These are phyloP conservation scores for Chrysogorgia sp. DNA, from an alignment of 92 coral and sea anemone species.

Conservation along the genomic window DNA sequence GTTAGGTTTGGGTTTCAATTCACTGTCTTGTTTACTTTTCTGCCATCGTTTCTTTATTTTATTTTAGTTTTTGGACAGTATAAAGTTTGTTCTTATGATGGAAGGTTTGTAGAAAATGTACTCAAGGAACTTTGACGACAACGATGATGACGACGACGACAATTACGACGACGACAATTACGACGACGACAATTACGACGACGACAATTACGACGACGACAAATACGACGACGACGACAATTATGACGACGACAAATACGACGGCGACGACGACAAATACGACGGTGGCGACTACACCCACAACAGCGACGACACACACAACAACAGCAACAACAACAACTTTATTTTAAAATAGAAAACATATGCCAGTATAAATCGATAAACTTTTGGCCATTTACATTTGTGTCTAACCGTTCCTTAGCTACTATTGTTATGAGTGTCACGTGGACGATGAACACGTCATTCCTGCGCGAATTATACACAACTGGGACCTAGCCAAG, in stretches of 20 bases:
- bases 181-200: no score
- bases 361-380: not conserved
- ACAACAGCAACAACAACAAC: not conserved
- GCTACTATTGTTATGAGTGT: conserved; percentile 95
- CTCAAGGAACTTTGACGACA: no score
- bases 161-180: no score
- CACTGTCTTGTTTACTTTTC: not conserved
- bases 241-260: no score
- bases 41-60: not conserved
- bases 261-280: no score
- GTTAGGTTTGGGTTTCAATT: no score
- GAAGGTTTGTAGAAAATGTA: conserved; percentile 32
- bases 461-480: conserved; percentile 85
- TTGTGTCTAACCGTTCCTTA: not conserved
- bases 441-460: conserved; percentile 90
- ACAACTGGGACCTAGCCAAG: conserved; percentile 96
- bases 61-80: conserved; percentile 86
- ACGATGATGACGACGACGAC: no score
- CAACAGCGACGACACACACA: no score
- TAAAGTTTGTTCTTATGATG: conserved; percentile 87
- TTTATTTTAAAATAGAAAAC: not conserved
- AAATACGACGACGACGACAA: no score
- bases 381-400: no score
- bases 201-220: no score
- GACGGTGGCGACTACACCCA: no score